Percentiles rank a stretch among this genome's conserved stretches.
phyloP scores from a whole-genome alignment of 2,113 vertebrate genomes.

The Rhabdomys dilectus region DNA sequence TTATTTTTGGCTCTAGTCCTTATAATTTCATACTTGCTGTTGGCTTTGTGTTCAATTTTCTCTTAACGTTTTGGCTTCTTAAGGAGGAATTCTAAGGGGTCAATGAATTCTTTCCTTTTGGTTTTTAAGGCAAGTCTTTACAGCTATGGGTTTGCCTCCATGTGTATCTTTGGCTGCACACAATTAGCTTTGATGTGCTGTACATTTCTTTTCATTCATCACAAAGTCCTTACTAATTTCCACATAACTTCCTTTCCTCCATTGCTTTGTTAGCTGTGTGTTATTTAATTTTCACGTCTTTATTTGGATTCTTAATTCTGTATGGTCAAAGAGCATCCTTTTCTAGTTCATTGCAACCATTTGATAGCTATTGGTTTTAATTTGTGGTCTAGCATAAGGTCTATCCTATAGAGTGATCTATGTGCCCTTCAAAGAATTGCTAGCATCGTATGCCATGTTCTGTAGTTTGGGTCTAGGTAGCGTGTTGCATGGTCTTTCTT shows the following conservation, averaged over 20 bases:
- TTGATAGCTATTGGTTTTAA: not conserved
- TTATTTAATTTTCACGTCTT: not conserved
- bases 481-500: not conserved
- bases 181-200: not conserved
- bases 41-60: constrained; percentile 11
- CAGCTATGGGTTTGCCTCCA: not conserved
- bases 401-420: not conserved
- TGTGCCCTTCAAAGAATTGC: not conserved
- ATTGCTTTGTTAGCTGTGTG: not conserved
- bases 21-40: constrained; percentile 14
- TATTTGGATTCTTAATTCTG: constrained; percentile 19
- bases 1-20: not conserved
- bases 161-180: not conserved
- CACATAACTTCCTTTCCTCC: not conserved
- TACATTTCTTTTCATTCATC: not conserved
- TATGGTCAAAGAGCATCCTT: not conserved
- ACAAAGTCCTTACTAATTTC: constrained; percentile 25
- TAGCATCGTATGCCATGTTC: not conserved
- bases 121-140: not conserved
- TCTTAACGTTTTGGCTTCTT: not conserved
- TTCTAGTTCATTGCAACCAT: not conserved
- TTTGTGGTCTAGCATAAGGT: not conserved
- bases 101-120: not conserved
- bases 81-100: not conserved
- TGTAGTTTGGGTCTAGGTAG: not conserved